A percentile compares a stretch with the other conserved stretches of the same genome.
phyloP scores from a whole-genome alignment of 2,797 vertebrate genomes.

The Peromyscus eremicus region DNA sequence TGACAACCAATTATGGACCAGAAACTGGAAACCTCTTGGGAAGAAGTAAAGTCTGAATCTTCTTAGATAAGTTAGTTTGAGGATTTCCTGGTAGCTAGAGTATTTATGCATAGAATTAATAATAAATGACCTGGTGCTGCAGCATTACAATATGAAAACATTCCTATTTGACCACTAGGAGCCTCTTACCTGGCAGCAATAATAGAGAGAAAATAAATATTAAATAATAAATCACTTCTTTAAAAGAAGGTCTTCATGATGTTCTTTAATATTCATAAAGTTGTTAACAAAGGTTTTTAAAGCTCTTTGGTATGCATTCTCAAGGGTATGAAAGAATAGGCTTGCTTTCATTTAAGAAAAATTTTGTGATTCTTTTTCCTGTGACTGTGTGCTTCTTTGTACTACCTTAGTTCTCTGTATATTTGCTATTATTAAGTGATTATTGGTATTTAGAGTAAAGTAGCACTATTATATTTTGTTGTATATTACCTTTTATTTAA shows the following conservation, averaged over 20 bases:
- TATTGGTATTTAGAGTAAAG: constrained; percentile 59
- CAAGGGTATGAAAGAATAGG: neutral
- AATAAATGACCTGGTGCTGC: constrained; percentile 85
- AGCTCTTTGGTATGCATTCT: constrained; percentile 60
- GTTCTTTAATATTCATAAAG: constrained; percentile 79
- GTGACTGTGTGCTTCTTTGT: constrained; percentile 59
- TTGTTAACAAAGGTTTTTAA: constrained; percentile 75
- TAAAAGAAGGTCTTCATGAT: constrained; percentile 38
- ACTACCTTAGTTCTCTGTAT: neutral
- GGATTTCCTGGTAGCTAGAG: constrained; percentile 84
- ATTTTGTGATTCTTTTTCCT: constrained; percentile 50
- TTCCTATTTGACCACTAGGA: constrained; percentile 83
- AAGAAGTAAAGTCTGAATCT: constrained; percentile 81
- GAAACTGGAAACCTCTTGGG: constrained; percentile 77
- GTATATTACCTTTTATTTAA: constrained; percentile 58
- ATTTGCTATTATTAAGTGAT: constrained; percentile 3
- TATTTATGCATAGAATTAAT: constrained; percentile 88
- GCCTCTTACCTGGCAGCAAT: constrained; percentile 79
- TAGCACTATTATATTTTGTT: constrained; percentile 24
- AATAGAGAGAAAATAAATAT: constrained; percentile 85
- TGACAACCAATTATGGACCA: constrained; percentile 87
- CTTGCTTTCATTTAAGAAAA: constrained; percentile 67
- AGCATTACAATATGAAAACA: constrained; percentile 83
- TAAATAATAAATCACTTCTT: constrained; percentile 82
- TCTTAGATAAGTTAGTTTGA: constrained; percentile 84